Conservation (phyloP, 2,113 vertebrate species). For the Xenus cinereus region DNA sequence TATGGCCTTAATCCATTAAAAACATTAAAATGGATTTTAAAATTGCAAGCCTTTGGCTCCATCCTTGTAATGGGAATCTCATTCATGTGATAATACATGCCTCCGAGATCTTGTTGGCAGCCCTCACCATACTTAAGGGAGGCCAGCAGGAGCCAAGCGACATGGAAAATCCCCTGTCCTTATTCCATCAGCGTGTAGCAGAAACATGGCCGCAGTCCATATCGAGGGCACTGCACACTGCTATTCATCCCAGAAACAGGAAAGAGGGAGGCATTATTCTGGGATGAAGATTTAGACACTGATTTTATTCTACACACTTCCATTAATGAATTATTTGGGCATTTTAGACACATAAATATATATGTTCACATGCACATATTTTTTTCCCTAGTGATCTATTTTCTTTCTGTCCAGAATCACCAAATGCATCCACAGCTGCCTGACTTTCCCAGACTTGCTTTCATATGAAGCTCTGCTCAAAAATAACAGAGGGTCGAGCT, state of each 20-base stretch:
- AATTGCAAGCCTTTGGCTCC: background rate
- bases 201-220: background rate
- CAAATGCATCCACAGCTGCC: background rate
- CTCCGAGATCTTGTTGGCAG: background rate
- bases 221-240: rapidly evolving
- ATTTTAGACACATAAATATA: background rate
- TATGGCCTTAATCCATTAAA: background rate
- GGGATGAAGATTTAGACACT: background rate
- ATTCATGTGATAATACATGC: background rate
- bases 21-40: background rate
- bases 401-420: background rate
- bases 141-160: background rate
- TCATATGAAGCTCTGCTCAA: background rate
- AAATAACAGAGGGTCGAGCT: rapidly evolving
- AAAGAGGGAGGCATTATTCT: background rate
- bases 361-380: too few species aligned
- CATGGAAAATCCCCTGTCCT: background rate
- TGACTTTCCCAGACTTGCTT: background rate
- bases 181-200: rapidly evolving
- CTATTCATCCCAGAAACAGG: background rate
- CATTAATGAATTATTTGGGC: background rate
- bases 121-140: background rate
- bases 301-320: background rate
- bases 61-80: background rate
- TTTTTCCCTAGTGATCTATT: background rate